Conservation (phyloP, 2,888 invertebrate species). For the Tholera decimalis region DNA sequence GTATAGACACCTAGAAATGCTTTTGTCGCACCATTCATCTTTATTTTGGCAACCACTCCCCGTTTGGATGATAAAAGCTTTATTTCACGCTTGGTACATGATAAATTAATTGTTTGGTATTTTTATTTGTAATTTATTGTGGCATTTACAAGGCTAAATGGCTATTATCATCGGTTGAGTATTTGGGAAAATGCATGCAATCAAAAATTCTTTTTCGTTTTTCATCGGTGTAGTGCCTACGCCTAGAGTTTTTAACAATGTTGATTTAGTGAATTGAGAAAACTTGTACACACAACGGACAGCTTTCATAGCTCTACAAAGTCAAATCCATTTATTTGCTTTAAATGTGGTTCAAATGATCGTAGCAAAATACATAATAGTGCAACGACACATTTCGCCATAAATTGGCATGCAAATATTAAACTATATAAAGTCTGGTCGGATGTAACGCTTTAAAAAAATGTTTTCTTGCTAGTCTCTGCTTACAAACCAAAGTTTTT, state of each 20-base stretch:
- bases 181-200: constrained; percentile 28
- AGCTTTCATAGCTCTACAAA: too few relatives aligned
- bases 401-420: too few relatives aligned
- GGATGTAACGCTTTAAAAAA: too few relatives aligned
- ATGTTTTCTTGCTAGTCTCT: too few relatives aligned
- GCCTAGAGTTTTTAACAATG: too few relatives aligned
- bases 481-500: too few relatives aligned
- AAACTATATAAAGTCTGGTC: too few relatives aligned
- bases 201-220: constrained; percentile 1
- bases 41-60: constrained; percentile 51
- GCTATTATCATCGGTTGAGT: constrained; percentile 17
- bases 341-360: too few relatives aligned
- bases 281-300: too few relatives aligned
- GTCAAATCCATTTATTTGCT: too few relatives aligned
- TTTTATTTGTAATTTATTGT: constrained; percentile 54
- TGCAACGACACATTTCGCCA: too few relatives aligned
- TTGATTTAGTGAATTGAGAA: background rate
- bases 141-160: constrained; percentile 32
- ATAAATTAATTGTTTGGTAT: constrained; percentile 48
- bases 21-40: constrained; percentile 40
- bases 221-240: background rate
- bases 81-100: constrained; percentile 35
- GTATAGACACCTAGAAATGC: constrained; percentile 30
- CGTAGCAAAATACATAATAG: too few relatives aligned
- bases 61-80: constrained; percentile 33